Conservation (phyloP, 1,140 invertebrate genomes). For the Gryllus bimaculatus region DNA sequence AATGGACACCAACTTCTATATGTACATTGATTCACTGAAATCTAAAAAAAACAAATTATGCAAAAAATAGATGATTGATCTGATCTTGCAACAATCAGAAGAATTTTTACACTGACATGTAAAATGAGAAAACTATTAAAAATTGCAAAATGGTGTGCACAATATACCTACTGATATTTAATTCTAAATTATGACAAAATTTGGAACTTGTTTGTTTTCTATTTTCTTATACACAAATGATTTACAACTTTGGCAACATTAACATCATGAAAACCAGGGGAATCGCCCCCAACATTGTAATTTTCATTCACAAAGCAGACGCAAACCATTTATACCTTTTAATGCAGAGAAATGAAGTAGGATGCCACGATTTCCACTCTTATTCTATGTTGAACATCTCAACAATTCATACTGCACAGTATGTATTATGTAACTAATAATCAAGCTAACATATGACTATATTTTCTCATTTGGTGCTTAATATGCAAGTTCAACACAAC, state of each 20-base stretch:
- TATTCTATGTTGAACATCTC: constrained; percentile 1
- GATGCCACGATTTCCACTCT: neutral
- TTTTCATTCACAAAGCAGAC: neutral
- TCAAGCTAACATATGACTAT: constrained; percentile 5
- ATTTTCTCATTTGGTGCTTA: constrained; percentile 2
- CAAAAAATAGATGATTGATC: too few relatives aligned
- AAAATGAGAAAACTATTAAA: neutral
- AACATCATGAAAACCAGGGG: neutral
- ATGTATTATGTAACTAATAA: neutral
- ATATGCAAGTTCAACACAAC: constrained; percentile 4
- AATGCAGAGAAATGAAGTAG: neutral
- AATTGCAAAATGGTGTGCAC: neutral
- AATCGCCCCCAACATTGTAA: neutral
- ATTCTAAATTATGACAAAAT: neutral
- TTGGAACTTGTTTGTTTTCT: neutral
- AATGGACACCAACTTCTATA: too few relatives aligned
- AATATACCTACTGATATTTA: neutral
- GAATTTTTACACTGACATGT: neutral
- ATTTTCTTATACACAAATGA: neutral
- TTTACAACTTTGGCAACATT: constrained; percentile 5
- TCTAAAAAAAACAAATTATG: too few relatives aligned
- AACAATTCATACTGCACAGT: neutral
- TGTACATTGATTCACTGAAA: too few relatives aligned
- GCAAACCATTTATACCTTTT: neutral
- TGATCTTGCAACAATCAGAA: too few relatives aligned